Base-by-base conservation (phyloP, 30 jellyfish, hydroid and myxozoan species). In the Hydractinia symbiolongicarpus region DNA sequence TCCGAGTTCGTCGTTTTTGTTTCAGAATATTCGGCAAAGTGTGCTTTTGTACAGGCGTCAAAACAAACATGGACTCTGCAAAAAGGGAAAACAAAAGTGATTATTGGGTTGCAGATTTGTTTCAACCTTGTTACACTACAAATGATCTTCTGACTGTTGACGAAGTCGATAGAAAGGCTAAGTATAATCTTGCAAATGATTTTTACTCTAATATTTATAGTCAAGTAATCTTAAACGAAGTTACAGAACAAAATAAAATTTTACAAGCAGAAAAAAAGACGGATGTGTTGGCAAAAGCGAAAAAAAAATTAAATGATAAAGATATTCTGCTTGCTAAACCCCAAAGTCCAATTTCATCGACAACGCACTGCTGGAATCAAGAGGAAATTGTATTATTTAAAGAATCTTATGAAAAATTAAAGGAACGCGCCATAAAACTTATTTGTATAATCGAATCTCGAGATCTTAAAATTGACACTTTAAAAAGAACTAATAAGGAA, bases 71-170 rank as follows among this genome's bases (percentile, higher is more conserved):
- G 69, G 69, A 17, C 69, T 58, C 15, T 1, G 19, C 69, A 58
- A 58, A 58, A 58, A 11, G 69, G 1, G 19, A 58, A 58, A 13
- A 58, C 15, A 58, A 58, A 58, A 13, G 2, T 58, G 15, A 20
- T 71, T 15, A 71, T 58, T 71, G 80, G 80, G n/a, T 50, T 8
- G 54, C 40, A 14, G 80, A 71, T 20, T 7, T 71, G n/a, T 71
- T 71, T 71, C 56, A 7, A 7, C 80, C 80, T n/a, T 19, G 30
- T 19, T 71, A 19, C 54, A 71, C 44, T 9, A 7, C 54, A 19
- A 15, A 71, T 20, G 80, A 71, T 71, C 61, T 71, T 15, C 15
- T 71, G 7, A 20, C 15, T 14, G 30, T 20, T 30, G 80, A 71
- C 15, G n/a, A 20, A 5, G 51, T 58, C 5, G 56, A 71, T n/a